These are phyloP conservation scores for Ctenicera cuprea DNA, from an alignment of 2,888 invertebrate species.

Conservation along the genomic window DNA sequence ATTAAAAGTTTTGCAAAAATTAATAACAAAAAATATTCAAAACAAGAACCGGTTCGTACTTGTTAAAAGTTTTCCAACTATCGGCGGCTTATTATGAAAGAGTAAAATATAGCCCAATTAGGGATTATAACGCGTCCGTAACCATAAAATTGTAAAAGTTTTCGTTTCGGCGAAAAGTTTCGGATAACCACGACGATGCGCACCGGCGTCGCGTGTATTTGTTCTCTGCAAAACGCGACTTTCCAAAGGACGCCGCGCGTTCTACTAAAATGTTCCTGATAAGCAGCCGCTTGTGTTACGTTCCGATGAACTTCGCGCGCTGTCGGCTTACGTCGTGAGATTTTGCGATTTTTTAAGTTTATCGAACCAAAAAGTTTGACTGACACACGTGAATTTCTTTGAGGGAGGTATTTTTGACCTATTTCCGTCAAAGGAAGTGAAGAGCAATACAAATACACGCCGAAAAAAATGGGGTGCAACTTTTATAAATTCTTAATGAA, in stretches of 20 bases:
- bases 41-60: background rate
- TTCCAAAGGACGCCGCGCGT: slow-evolving; percentile 48
- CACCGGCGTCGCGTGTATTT: no score
- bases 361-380: slow-evolving; percentile 39
- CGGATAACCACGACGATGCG: background rate
- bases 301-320: slow-evolving; percentile 44
- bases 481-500: no score
- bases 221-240: slow-evolving; percentile 33
- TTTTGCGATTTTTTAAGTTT: slow-evolving; percentile 39
- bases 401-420: slow-evolving; percentile 14
- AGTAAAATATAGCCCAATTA: slow-evolving; percentile 31
- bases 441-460: background rate
- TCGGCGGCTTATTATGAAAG: slow-evolving; percentile 3
- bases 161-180: slow-evolving; percentile 23
- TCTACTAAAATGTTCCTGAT: slow-evolving; percentile 48
- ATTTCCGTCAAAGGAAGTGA: background rate
- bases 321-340: slow-evolving; percentile 36
- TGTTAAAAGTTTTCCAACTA: slow-evolving; percentile 17
- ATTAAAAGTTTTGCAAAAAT: slow-evolving; percentile 30
- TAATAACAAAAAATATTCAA: background rate
- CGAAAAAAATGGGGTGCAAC: no score
- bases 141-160: background rate
- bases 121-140: background rate
- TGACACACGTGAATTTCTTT: slow-evolving; percentile 10
- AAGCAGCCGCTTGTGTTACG: slow-evolving; percentile 46